A percentile compares a stretch with the other conserved stretches of the same genome.
Evolutionary conservation across 2,888 invertebrate species (phyloP).

Genomic region (Amphiduros pacificus): DNA sequence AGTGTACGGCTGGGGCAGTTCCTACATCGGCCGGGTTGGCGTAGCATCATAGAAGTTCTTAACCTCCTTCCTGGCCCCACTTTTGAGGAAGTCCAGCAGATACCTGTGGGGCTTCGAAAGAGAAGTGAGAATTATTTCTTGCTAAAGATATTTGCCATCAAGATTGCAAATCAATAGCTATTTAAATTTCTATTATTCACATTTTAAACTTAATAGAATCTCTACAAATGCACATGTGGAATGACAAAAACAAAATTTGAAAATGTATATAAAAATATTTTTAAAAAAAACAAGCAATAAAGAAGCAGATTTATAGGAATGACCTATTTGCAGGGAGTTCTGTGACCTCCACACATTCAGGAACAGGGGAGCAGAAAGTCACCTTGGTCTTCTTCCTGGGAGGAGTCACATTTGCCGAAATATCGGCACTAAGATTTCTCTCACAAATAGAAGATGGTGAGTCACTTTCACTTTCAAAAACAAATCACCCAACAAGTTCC

Average conservation of each 20-base stretch:
- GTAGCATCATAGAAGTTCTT: constrained; percentile 79
- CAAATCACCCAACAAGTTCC: too few species aligned
- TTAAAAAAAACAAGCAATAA: too few species aligned
- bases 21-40: constrained; percentile 62
- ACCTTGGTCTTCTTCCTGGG: constrained; percentile 94
- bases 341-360: constrained; percentile 58
- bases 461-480: constrained; percentile 8
- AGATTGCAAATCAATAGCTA: too few species aligned
- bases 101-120: constrained; percentile 59
- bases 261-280: too few species aligned
- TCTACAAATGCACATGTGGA: too few species aligned
- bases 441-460: constrained; percentile 65
- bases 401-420: constrained; percentile 93
- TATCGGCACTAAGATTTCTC: constrained; percentile 67
- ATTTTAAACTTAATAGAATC: too few species aligned
- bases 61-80: constrained; percentile 75
- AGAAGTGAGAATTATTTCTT: constrained; percentile 53
- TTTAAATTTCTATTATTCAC: too few species aligned
- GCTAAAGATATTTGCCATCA: too few species aligned
- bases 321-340: constrained; percentile 52
- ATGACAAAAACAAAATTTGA: too few species aligned
- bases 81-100: constrained; percentile 63
- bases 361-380: constrained; percentile 63
- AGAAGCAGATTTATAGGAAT: too few species aligned
- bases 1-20: constrained; percentile 75